Conservation (phyloP, 2,888 invertebrate genomes). For the Stramonita haemastoma region DNA sequence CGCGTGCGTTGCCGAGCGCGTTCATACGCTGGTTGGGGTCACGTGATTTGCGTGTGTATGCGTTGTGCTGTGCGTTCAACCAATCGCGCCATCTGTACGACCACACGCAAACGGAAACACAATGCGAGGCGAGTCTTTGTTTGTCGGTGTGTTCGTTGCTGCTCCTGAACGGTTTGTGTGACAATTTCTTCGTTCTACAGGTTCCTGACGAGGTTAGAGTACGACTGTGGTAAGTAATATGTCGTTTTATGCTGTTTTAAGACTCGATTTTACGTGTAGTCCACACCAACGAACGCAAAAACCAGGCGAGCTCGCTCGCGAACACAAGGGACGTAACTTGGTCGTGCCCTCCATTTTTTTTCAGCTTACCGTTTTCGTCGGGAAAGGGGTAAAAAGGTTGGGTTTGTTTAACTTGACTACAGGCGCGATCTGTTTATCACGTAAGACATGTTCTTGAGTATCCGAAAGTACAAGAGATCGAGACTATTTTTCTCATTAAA, state of each 20-base stretch:
- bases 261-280: constrained; percentile 8
- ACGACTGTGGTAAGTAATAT: constrained; percentile 14
- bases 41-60: constrained; percentile 44
- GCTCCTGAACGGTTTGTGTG: background rate
- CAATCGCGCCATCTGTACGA: constrained; percentile 40
- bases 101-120: constrained; percentile 44
- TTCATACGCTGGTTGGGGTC: constrained; percentile 42
- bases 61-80: constrained; percentile 38
- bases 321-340: constrained; percentile 41
- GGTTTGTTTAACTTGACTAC: constrained; percentile 12
- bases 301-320: constrained; percentile 33
- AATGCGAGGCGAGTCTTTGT: constrained; percentile 39
- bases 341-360: constrained; percentile 42
- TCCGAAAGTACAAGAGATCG: background rate
- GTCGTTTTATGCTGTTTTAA: background rate
- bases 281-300: constrained; percentile 45
- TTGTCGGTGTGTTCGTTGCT: constrained; percentile 43
- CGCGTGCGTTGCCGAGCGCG: constrained; percentile 43
- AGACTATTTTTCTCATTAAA: background rate
- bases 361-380: background rate
- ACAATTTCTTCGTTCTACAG: background rate
- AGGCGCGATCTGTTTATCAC: background rate
- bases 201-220: background rate
- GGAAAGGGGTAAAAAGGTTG: background rate
- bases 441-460: background rate